Conservation (phyloP, 53 echinoderm and acorn worm genomes). For the Patiria pectinifera region DNA sequence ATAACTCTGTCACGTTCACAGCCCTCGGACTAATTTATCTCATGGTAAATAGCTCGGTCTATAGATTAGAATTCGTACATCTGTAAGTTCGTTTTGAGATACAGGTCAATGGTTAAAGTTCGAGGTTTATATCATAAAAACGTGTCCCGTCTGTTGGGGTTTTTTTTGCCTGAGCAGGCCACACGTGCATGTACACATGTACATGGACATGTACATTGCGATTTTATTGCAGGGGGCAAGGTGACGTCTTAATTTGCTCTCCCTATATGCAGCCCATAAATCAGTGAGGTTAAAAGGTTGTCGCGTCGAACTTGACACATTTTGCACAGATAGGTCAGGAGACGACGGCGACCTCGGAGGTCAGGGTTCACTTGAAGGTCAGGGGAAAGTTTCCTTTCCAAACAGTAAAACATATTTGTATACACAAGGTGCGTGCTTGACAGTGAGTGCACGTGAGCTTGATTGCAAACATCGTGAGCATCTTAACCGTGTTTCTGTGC, state of each 20-base stretch:
- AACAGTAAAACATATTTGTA: not conserved
- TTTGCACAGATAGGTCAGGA: not conserved
- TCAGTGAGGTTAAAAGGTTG: not conserved
- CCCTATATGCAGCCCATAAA: not conserved
- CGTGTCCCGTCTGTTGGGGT: too few relatives aligned
- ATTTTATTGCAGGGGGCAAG: not conserved
- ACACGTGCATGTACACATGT: too few relatives aligned
- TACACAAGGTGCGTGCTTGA: not conserved
- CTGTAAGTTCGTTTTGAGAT: too few relatives aligned
- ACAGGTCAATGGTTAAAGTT: too few relatives aligned
- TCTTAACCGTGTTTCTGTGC: too few relatives aligned
- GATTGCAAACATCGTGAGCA: too few relatives aligned
- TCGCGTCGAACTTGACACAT: not conserved
- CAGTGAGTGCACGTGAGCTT: too few relatives aligned
- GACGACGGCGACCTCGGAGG: not conserved
- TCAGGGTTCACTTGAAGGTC: not conserved
- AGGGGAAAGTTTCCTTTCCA: not conserved
- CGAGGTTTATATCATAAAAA: too few relatives aligned
- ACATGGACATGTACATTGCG: not conserved
- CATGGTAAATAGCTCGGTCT: too few relatives aligned
- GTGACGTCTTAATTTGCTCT: not conserved
- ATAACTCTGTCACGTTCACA: not conserved
- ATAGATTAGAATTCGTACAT: too few relatives aligned
- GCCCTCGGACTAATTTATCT: too few relatives aligned
- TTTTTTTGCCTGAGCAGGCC: too few relatives aligned